phyloP scores from a whole-genome alignment of 2,797 vertebrate genomes.

The Monodelphis domestica region DNA sequence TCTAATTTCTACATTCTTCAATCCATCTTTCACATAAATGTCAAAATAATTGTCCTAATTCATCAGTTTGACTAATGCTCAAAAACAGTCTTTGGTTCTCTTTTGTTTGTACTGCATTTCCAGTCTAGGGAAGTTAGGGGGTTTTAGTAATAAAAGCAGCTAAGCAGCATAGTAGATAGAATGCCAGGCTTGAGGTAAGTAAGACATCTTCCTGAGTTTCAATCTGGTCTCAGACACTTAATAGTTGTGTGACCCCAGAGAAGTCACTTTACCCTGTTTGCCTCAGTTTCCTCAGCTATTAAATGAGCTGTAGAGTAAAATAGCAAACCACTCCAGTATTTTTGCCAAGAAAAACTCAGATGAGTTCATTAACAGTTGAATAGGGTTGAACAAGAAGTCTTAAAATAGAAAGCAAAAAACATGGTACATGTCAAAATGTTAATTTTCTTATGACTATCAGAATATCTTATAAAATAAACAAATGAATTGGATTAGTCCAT shows the following conservation, averaged over 20 bases:
- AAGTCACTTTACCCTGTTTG: neutral
- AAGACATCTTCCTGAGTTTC: neutral
- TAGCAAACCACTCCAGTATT: neutral
- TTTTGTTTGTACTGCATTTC: neutral
- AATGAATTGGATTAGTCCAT: neutral
- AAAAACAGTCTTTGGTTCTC: neutral
- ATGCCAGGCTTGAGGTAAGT: neutral
- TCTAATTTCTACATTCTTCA: neutral
- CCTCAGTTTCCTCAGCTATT: neutral
- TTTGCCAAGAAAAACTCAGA: neutral
- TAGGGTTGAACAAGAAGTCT: too few species aligned
- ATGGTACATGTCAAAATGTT: neutral
- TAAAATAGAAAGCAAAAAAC: neutral
- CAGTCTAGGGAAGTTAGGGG: neutral
- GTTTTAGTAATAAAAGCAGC: neutral
- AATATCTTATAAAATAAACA: neutral
- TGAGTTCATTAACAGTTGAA: neutral
- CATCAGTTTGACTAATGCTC: neutral
- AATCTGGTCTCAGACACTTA: neutral
- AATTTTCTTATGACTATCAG: neutral
- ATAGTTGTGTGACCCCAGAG: neutral
- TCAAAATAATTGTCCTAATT: neutral
- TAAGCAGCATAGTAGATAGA: neutral
- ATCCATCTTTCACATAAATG: neutral
- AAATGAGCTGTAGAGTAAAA: neutral